phyloP scores from a whole-genome alignment of 1,140 invertebrate genomes.

The Temnothorax curvispinosus region DNA sequence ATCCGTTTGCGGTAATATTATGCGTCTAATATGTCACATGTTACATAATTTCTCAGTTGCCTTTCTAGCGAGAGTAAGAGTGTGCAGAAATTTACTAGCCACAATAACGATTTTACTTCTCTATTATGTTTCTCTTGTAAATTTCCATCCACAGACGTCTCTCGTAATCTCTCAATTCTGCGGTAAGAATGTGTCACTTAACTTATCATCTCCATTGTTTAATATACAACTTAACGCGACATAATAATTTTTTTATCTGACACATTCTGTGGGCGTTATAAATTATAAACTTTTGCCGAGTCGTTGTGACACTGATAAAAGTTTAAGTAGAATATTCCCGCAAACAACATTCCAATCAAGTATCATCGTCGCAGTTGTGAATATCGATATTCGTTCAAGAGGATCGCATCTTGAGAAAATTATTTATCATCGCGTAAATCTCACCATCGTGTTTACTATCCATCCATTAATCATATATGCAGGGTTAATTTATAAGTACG shows the following conservation, averaged over 20 bases:
- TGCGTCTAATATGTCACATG: conserved; percentile 51
- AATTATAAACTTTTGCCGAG: not conserved
- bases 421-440: conserved; percentile 7
- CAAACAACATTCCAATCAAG: not conserved
- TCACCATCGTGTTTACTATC: not conserved
- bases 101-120: conserved; percentile 41
- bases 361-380: not conserved
- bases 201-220: conserved; percentile 54
- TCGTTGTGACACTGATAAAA: not conserved
- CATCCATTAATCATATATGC: not conserved
- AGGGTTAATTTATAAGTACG: conserved; percentile 7
- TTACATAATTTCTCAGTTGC: conserved; percentile 31
- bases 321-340: not conserved
- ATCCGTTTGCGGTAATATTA: conserved; percentile 40
- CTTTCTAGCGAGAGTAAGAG: conserved; percentile 30
- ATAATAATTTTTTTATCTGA: not conserved
- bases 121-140: conserved; percentile 31
- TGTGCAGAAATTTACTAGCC: conserved; percentile 55
- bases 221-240: conserved; percentile 26
- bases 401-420: not conserved
- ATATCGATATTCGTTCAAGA: not conserved
- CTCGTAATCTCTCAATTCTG: conserved; percentile 38
- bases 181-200: conserved; percentile 48
- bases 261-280: too few relatives aligned
- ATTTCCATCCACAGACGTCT: not conserved